Percentiles rank a stretch among this genome's conserved stretches.
Evolutionary conservation across 2,113 vertebrate species (phyloP).

Genomic region (Gulo gulo): DNA sequence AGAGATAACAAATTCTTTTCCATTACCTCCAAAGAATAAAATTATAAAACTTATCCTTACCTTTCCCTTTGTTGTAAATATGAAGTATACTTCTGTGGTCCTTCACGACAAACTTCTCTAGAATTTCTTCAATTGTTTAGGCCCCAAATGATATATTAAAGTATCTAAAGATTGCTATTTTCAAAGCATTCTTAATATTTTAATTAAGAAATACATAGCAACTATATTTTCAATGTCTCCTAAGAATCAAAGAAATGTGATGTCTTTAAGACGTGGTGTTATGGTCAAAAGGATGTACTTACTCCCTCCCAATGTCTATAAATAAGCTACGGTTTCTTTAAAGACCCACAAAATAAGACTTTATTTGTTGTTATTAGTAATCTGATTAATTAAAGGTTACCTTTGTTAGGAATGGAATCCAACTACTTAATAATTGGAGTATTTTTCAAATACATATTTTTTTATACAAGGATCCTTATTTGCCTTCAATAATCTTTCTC

Average conservation of each 20-base stretch:
- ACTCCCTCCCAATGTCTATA: conserved; percentile 38
- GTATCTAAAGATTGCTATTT: background rate
- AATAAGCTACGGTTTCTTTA: conserved; percentile 43
- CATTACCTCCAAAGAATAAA: background rate
- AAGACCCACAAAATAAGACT: background rate
- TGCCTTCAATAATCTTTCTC: background rate
- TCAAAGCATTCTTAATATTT: background rate
- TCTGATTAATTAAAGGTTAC: background rate
- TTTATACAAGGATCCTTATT: background rate
- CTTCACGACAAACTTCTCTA: background rate
- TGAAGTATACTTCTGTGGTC: background rate
- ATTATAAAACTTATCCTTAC: conserved; percentile 39
- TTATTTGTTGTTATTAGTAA: background rate
- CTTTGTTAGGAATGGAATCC: background rate
- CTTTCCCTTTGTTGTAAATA: conserved; percentile 32
- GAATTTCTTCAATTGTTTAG: background rate
- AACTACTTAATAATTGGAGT: background rate
- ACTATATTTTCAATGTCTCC: background rate
- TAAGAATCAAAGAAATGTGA: background rate
- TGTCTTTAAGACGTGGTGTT: background rate
- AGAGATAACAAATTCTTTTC: background rate
- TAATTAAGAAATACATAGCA: background rate
- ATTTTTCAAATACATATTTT: background rate
- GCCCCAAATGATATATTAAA: background rate
- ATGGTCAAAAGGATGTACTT: background rate